Conservation (phyloP, 1,140 invertebrate species). For the Zaprionus taronus region DNA sequence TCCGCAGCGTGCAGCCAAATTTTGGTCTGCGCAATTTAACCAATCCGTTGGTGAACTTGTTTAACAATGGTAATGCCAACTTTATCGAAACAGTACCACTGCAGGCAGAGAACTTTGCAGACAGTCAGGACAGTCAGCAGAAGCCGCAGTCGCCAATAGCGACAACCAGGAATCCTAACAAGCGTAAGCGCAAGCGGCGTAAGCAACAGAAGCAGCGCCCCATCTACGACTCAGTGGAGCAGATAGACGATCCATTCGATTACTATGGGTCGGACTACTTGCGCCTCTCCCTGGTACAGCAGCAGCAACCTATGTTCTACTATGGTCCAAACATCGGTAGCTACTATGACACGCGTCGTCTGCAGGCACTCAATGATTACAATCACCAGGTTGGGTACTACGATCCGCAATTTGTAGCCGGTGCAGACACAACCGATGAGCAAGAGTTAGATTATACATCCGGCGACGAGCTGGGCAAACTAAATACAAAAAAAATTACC, state of each 20-base stretch:
- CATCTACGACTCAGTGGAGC: slow-evolving; percentile 33
- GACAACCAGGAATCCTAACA: slow-evolving; percentile 39
- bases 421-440: background rate
- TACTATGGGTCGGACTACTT: slow-evolving; percentile 35
- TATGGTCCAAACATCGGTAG: slow-evolving; percentile 53
- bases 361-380: slow-evolving; percentile 46
- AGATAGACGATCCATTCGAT: slow-evolving; percentile 43
- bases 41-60: slow-evolving; percentile 71
- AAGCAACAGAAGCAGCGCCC: slow-evolving; percentile 60
- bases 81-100: slow-evolving; percentile 71
- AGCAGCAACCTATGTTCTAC: slow-evolving; percentile 57
- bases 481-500: slow-evolving; percentile 46
- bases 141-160: slow-evolving; percentile 16
- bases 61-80: slow-evolving; percentile 68
- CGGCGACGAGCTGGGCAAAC: slow-evolving; percentile 21
- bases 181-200: slow-evolving; percentile 66
- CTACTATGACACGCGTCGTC: slow-evolving; percentile 64
- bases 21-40: slow-evolving; percentile 71
- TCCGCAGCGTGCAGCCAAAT: slow-evolving; percentile 69
- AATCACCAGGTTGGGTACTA: slow-evolving; percentile 33
- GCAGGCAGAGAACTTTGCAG: slow-evolving; percentile 16
- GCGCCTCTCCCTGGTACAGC: slow-evolving; percentile 9
- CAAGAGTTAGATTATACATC: slow-evolving; percentile 8
- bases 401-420: slow-evolving; percentile 13
- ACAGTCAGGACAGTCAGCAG: slow-evolving; percentile 15